Percentiles rank a stretch among this genome's conserved stretches.
Conservation (phyloP, 2,888 invertebrate genomes). For the Drosophila antonietae region DNA sequence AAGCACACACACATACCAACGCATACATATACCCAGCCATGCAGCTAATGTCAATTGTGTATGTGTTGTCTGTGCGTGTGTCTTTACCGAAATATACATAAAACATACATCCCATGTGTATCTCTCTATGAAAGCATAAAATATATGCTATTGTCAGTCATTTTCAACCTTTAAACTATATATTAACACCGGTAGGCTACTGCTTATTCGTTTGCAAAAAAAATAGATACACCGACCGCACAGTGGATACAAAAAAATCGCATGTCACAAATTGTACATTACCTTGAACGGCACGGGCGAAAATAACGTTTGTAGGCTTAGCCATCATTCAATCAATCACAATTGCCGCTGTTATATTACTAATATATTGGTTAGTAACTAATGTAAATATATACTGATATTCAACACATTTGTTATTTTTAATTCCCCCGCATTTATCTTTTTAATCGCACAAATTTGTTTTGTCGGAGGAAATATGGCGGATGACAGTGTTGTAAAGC, state of each 20-base stretch:
- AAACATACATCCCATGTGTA: conserved; percentile 33
- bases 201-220: conserved; percentile 5
- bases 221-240: conserved; percentile 38
- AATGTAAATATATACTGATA: conserved; percentile 18
- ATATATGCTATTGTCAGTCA: background rate
- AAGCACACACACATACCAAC: background rate
- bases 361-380: conserved; percentile 18
- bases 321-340: conserved; percentile 26
- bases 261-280: conserved; percentile 61
- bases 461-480: conserved; percentile 76
- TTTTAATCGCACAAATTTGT: conserved; percentile 68
- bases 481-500: conserved; percentile 67
- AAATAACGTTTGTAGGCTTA: conserved; percentile 46
- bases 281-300: conserved; percentile 58
- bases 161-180: background rate
- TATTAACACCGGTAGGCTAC: conserved; percentile 11
- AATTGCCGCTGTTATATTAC: conserved; percentile 12
- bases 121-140: conserved; percentile 6
- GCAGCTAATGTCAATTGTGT: conserved; percentile 43
- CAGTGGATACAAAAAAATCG: conserved; percentile 49
- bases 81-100: conserved; percentile 31
- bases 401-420: conserved; percentile 33
- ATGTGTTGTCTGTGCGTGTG: conserved; percentile 44
- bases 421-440: conserved; percentile 52
- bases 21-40: conserved; percentile 9